Evolutionary conservation across 2,888 invertebrate species (phyloP), one percentile per base, ranked within the genome.

Genomic region (Gortyna flavago): DNA sequence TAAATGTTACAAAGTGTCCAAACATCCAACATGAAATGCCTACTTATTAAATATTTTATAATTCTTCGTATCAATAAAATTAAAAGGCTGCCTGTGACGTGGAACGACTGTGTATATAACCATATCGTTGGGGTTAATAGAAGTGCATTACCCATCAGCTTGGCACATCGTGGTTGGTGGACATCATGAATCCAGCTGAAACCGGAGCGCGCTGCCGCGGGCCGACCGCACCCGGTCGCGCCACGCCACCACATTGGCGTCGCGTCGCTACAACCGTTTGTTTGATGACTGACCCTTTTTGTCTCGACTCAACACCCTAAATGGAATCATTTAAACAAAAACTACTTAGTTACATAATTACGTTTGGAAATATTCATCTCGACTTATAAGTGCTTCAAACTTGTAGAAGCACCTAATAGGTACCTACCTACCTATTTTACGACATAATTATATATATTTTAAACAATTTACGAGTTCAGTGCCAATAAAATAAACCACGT

Each of bases 251-350:
- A 83, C 86, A 75, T 74, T 5, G 41, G 38, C 38, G 54, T 35
- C 35, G 35, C 69, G 38, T 44, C 75, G 79, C 61, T 59, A 72
- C 64, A 73, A 72, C 69, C 83, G 81, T 78, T 85, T 89, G 87
- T 90, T 91, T 93, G 88, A 83, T 77, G 77, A 83, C 90, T 87
- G 87, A 87, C 92, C 92, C 92, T 93, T 93, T 93, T 90, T 80
- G 92, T 89, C 86, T 91, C 89, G 81, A 85, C 85, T 80, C 81
- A 78, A 54, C 75, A 62, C 92, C 92, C 66, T 90, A 92, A 78
- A 93, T 89, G 94, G 94, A 94, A 93, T 92, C 90, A 89, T 86
- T 87, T 83, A 57, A 80, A 79, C 78, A 79, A 78, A 80, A 62
- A 72, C 35, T 38, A 54, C 41, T 25, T 38, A 25, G 32, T 59